Base-by-base conservation (phyloP, 2,888 invertebrate species). In the Gandaritis pyraliata region DNA sequence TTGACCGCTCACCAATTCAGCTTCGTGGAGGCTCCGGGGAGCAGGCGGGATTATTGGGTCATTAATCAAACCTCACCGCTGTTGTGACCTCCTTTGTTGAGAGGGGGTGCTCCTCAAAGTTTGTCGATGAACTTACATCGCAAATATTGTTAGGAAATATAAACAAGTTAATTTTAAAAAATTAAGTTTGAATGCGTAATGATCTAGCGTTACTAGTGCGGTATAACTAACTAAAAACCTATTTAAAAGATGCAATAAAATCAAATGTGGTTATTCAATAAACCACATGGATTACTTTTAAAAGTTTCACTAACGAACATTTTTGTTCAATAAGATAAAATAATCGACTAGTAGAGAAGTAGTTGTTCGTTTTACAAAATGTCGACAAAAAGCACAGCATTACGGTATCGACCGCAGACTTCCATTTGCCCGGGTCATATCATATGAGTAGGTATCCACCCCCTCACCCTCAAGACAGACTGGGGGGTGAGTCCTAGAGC, bases 1-100 rank as follows among this genome's bases (percentile, higher is more conserved):
- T 90, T 90, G 91, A 89, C 92, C 90, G 88, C 79, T 87, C 90
- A 90, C 89, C 90, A 89, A 90, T 87, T 90, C 91, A 86, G 90
- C 91, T 90, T 91, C 91, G 86, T 90, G 90, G 86, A 89, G 89
- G 88, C 87, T 86, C 82, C 77, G 81, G 83, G 83, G 81, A 50
- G 81, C 83, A 83, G 30, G 81, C 77, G 76, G 90, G 89, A 89
- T 91, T 90, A 91, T 90, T 90, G 89, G 87, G 83, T 88, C 90
- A 91, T 92, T 91, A 91, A 91, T 92, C 91, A 90, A 85, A 73
- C 78, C 82, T 81, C 87, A 74, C 82, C 73, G 73, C 36, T 51
- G 68, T 77, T 77, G 67, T 60, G 56, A 61, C 69, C 76, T 75
- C 75, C 75, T 73, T 69, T 41, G 49, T 46, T 70, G 68, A 48